Base-by-base conservation (phyloP, 2,888 invertebrate species). In the Pollenia angustigena region DNA sequence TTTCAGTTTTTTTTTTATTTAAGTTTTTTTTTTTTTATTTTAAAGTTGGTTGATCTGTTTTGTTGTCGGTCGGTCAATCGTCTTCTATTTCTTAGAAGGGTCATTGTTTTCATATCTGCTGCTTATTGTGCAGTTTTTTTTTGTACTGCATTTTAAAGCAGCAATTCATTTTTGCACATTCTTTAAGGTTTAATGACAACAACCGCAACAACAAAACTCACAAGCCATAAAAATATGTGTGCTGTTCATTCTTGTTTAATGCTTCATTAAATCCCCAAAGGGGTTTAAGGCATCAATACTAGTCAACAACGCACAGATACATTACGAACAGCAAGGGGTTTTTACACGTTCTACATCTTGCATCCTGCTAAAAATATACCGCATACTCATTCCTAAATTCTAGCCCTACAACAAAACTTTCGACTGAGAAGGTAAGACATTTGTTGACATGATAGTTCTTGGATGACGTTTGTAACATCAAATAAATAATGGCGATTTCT, bases 61-160 rank as follows among this genome's bases (percentile, higher is more conserved):
- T 75, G 60, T 50, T 74, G 75, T 32, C 75, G 68, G 74, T 68
- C 75, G 74, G 81, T 84, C 81, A 87, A 62, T 76, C 64, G 75
- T 72, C 66, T 74, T 83, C 54, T 68, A 50, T 62, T 84, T 81
- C 81, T 84, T 58, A 74, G 84, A 87, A 87, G 84, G 87, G 78
- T 81, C 80, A 84, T 78, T 81, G 81, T 86, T 78, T 76, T 58
- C 7, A 32, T 69, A 54, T 18, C 12, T 56, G 18, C 44, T 62
- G 0, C 7, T 56, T 58, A 48, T 58, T 44, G 48, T 42, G 44
- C n/a, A 40, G 50, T 56, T 23, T 1, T 69, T 69, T 69, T 52
- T 44, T 75, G 62, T 16, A n/a, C 50, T 8, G 46, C 46, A 44
- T 52, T 54, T 62, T 8, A 16, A 44, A n/a, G 58, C 11, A 32